phyloP scores from a whole-genome alignment of 2,797 vertebrate species.

The Ispidina picta region DNA sequence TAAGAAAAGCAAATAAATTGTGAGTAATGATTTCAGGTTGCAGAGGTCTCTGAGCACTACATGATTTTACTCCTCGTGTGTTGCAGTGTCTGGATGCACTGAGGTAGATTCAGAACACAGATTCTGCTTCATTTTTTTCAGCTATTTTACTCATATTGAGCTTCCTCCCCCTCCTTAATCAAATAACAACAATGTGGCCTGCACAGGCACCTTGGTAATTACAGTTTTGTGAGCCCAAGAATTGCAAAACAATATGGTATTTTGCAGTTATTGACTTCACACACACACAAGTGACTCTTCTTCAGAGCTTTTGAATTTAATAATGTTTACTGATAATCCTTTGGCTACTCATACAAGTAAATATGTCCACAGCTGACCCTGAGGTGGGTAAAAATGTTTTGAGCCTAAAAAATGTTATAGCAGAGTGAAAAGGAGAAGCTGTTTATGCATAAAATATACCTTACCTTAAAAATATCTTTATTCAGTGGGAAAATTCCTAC shows the following conservation, averaged over 20 bases:
- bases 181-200: background rate
- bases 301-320: conserved; percentile 22
- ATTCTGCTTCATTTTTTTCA: background rate
- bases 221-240: background rate
- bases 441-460: background rate
- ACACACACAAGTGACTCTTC: background rate
- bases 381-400: background rate
- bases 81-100: conserved; percentile 42
- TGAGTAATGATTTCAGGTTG: conserved; percentile 9
- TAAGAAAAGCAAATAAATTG: conserved; percentile 36
- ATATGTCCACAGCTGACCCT: background rate
- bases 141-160: background rate
- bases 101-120: conserved; percentile 48
- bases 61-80: background rate
- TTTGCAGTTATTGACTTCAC: background rate
- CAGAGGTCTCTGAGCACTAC: background rate
- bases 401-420: background rate
- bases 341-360: conserved; percentile 20
- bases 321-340: conserved; percentile 19
- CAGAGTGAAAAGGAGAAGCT: background rate
- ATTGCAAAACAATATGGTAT: background rate
- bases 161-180: background rate
- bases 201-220: background rate
- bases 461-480: background rate
- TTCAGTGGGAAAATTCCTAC: background rate